Percentiles rank a stretch among this genome's conserved stretches.
phyloP scores from a whole-genome alignment of 2,888 invertebrate genomes.

The Tenthredo notha region DNA sequence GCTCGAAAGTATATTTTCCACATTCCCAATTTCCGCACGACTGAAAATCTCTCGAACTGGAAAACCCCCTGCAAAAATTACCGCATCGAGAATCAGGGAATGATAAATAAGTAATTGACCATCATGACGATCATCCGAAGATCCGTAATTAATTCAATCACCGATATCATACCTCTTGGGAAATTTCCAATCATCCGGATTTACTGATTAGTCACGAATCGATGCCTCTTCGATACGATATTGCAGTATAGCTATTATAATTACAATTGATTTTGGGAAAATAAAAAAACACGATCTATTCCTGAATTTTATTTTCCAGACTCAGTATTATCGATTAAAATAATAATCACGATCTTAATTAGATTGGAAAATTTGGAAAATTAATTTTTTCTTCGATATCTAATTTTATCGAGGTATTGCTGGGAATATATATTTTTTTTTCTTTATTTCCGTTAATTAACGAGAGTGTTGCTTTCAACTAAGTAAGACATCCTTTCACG shows the following conservation, averaged over 20 bases:
- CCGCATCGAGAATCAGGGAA: not conserved
- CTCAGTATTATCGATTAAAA: not conserved
- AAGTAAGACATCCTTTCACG: not conserved
- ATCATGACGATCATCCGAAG: not conserved
- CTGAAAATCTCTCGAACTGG: not conserved
- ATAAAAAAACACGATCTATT: not conserved
- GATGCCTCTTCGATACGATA: not conserved
- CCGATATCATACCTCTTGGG: slow-evolving; percentile 4
- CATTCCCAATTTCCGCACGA: not conserved
- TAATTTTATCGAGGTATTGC: not conserved
- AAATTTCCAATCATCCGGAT: slow-evolving; percentile 35
- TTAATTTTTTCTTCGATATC: not conserved
- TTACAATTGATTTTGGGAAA: not conserved
- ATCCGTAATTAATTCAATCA: too few relatives aligned
- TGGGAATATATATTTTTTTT: not conserved
- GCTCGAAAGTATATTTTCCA: not conserved
- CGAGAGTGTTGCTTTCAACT: not conserved
- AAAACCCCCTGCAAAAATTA: not conserved
- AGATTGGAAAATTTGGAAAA: not conserved
- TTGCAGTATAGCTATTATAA: not conserved
- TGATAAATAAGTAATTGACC: slow-evolving; percentile 1
- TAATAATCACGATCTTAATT: too few relatives aligned
- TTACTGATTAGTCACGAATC: not conserved
- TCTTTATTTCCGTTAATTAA: not conserved
- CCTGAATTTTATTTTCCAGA: not conserved